Conservation (phyloP, 1,140 invertebrate species). For the Papilio xuthus region DNA sequence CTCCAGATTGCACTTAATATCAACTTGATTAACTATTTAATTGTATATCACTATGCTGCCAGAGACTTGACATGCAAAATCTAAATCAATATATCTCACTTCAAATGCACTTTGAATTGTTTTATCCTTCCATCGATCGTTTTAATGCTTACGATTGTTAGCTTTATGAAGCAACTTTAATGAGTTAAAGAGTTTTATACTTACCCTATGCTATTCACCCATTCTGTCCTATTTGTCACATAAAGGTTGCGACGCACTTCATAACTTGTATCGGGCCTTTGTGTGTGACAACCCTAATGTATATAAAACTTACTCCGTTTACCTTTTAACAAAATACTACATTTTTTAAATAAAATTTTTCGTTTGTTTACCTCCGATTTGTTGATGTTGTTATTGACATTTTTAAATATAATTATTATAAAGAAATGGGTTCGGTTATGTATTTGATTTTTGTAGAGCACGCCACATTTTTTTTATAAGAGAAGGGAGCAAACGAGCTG, state of each 20-base stretch:
- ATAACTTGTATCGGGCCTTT: background rate
- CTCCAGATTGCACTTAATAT: constrained; percentile 6
- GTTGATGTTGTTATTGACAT: background rate
- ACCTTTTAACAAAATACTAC: background rate
- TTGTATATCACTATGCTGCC: background rate
- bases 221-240: too few species aligned
- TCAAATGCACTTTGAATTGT: too few species aligned
- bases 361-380: background rate
- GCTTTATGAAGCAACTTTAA: too few species aligned
- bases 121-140: too few species aligned
- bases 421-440: too few species aligned
- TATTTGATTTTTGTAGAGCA: too few species aligned
- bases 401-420: background rate
- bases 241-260: background rate
- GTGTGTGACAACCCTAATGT: background rate
- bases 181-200: too few species aligned
- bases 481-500: too few species aligned
- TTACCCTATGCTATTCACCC: too few species aligned
- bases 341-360: background rate
- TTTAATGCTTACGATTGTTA: too few species aligned
- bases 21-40: background rate
- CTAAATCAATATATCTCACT: background rate
- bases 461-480: too few species aligned
- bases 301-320: background rate
- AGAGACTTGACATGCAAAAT: background rate